These are phyloP conservation scores for Aporophyla nigra DNA, from an alignment of 2,888 invertebrate species.

Conservation along the genomic window DNA sequence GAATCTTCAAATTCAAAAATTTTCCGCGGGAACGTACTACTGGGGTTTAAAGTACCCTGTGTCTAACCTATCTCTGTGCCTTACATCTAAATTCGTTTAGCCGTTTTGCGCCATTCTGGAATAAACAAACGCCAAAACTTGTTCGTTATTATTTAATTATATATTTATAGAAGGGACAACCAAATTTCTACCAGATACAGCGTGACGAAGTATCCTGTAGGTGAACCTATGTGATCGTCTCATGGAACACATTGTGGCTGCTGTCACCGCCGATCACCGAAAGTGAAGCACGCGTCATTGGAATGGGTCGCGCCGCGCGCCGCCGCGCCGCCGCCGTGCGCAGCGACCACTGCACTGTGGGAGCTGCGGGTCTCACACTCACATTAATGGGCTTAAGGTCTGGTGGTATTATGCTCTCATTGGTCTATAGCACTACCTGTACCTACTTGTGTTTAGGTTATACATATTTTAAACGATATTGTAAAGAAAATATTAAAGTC, in stretches of 20 bases:
- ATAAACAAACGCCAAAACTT: no score
- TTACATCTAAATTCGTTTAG: no score
- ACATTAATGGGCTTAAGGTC: neutral
- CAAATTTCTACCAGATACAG: neutral
- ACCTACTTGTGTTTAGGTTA: neutral
- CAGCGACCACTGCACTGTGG: neutral
- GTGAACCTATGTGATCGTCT: constrained; percentile 21
- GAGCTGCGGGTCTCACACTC: neutral
- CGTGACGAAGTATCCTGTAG: neutral
- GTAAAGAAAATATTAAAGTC: neutral
- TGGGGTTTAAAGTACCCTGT: no score
- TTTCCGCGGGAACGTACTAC: no score
- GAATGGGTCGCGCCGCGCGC: neutral
- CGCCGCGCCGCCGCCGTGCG: neutral
- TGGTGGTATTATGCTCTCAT: neutral
- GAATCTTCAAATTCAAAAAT: no score
- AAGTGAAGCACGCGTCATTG: constrained; percentile 19
- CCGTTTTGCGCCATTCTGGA: no score
- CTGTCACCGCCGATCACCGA: constrained; percentile 18
- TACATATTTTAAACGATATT: no score
- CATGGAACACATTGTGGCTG: constrained; percentile 16
- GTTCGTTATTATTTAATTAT: no score
- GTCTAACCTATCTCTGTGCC: no score
- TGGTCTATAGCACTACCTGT: neutral
- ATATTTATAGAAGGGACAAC: neutral